Base-by-base conservation (phyloP, 2,888 invertebrate species). In the Netelia melanura region DNA sequence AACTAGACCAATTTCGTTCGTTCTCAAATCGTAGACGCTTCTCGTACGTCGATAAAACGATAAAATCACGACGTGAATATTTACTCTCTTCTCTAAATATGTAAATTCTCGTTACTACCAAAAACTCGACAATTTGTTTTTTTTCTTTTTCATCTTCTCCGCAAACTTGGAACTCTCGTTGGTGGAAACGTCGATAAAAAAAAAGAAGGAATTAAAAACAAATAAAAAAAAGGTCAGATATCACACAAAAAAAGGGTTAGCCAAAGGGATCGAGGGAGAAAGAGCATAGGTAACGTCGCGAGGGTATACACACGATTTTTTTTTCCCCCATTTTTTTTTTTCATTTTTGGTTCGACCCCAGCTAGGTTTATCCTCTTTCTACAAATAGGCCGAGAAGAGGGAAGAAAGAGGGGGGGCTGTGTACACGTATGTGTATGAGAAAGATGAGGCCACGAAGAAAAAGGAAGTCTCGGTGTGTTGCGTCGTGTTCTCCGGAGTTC, bases 401-500 rank as follows among this genome's bases (percentile, higher is more conserved):
- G 1, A 44, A 8, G 11, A 6, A 30, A 44, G 68, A 44, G 68
- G 25, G n/a, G n/a, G 25, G 21, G 3, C 0, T 6, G 56, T 56
- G 56, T 56, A 54, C 21, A 14, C 25, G 21, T 62, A 17, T 64
- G 52, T 23, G n/a, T 25, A 52, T n/a, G 78, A 72, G 21, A 25
- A 30, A 14, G 44, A 30, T n/a, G 61, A 54, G 61, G 61, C 11
- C 38, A 30, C 30, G 30, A 65, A 43, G 67, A 30, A 72, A 62
- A 83, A 56, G 72, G 17, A 72, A 78, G 67, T 68, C 72, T 44
- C 83, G 67, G 48, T 72, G 58, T 77, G 68, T 74, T 44, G 52
- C 58, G 70, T 58, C 62, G 54, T 61, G 67, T 43, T 77, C 43
- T 48, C 58, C 21, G 8, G 61, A 44, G 38, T 23, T 74, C 83